phyloP scores from a whole-genome alignment of 1,140 invertebrate genomes.

The Steinernema khuongi region DNA sequence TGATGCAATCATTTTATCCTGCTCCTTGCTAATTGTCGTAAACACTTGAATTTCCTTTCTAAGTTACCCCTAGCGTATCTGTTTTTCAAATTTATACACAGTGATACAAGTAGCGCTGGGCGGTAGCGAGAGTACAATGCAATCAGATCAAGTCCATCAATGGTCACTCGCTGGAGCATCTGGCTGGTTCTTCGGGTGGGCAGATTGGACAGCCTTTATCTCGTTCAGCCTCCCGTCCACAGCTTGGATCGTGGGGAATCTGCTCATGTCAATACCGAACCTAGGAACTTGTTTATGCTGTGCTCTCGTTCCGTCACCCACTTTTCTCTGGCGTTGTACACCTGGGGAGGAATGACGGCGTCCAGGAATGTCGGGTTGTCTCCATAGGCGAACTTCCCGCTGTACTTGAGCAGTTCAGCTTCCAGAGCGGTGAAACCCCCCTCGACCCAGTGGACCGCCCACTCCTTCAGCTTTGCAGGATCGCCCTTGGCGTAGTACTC shows the following conservation, averaged over 20 bases:
- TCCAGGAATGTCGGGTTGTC: conserved; percentile 88
- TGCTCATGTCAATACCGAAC: conserved; percentile 71
- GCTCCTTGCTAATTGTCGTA: too few species aligned
- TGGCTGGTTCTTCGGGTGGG: conserved; percentile 79
- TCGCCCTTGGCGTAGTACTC: background rate
- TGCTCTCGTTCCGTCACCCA: conserved; percentile 69
- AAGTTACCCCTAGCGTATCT: too few species aligned
- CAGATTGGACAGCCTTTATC: conserved; percentile 78
- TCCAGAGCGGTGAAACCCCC: conserved; percentile 80
- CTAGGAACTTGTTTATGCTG: background rate
- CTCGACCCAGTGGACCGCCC: conserved; percentile 85
- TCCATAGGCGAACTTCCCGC: conserved; percentile 86
- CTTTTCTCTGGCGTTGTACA: conserved; percentile 70
- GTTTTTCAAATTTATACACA: too few species aligned
- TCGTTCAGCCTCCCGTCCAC: conserved; percentile 70
- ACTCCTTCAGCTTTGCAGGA: conserved; percentile 61
- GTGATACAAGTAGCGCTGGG: too few species aligned
- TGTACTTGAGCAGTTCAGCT: conserved; percentile 72
- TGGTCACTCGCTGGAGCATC: too few species aligned
- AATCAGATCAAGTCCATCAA: too few species aligned
- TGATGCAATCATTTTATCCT: too few species aligned
- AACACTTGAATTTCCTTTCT: too few species aligned
- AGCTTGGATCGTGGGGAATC: conserved; percentile 78
- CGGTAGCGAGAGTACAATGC: too few species aligned
- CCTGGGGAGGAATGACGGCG: conserved; percentile 87